Percentiles rank a stretch among this genome's conserved stretches.
Evolutionary conservation across 2,888 invertebrate species (phyloP).

Genomic region (Dasypogon diadema): DNA sequence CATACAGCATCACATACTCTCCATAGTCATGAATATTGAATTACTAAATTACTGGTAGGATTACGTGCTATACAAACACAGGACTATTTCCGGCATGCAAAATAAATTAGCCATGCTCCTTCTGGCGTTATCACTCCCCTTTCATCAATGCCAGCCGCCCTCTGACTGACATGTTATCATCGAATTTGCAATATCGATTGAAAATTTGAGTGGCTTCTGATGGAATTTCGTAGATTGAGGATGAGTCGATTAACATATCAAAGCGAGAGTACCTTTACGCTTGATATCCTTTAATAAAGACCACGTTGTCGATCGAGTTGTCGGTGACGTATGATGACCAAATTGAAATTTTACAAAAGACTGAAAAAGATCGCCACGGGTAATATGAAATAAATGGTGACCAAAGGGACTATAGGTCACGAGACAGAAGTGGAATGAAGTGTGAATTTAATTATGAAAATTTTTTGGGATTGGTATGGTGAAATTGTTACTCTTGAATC

Average conservation of each 20-base stretch:
- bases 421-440: background rate
- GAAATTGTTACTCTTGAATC: no score
- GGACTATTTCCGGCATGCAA: constrained; percentile 35
- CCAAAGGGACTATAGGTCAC: background rate
- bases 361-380: background rate
- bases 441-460: background rate
- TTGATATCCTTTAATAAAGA: background rate
- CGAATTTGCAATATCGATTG: constrained; percentile 36
- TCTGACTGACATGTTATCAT: constrained; percentile 15
- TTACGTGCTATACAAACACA: constrained; percentile 33
- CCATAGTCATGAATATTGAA: constrained; percentile 27
- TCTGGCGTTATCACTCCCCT: background rate
- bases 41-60: constrained; percentile 40
- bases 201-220: constrained; percentile 31
- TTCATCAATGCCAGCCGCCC: background rate
- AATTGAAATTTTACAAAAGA: constrained; percentile 7
- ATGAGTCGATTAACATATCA: constrained; percentile 34
- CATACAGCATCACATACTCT: background rate
- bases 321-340: constrained; percentile 13
- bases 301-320: background rate
- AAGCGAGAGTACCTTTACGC: constrained; percentile 4
- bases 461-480: no score
- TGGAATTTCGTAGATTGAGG: background rate
- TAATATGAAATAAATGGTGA: background rate
- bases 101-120: constrained; percentile 28